Evolutionary conservation across 2,888 invertebrate species (phyloP).

Genomic region (Tipula helvola): DNA sequence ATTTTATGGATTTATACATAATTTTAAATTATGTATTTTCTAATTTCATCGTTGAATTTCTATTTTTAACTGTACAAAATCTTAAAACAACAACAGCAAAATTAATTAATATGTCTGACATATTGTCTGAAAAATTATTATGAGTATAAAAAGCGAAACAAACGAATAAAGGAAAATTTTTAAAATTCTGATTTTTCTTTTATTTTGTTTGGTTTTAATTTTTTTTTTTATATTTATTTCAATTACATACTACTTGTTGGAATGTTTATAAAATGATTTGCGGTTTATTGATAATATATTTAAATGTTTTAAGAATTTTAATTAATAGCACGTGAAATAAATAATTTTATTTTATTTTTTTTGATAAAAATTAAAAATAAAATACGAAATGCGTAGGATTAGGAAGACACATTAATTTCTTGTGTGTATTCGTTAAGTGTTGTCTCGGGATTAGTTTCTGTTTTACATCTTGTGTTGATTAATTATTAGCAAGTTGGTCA

Average conservation of each 20-base stretch:
- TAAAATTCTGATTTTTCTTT: neutral
- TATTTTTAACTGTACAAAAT: neutral
- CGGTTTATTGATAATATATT: neutral
- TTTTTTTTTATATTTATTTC: neutral
- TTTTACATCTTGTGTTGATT: neutral
- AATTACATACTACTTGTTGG: neutral
- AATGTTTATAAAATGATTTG: neutral
- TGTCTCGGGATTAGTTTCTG: neutral
- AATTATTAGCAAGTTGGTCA: neutral
- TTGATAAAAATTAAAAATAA: neutral
- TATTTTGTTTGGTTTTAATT: too few relatives aligned
- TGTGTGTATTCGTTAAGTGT: neutral
- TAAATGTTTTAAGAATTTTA: neutral
- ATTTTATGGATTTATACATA: neutral
- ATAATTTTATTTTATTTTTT: neutral
- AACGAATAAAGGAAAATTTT: neutral
- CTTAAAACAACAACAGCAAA: neutral
- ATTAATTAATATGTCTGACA: neutral
- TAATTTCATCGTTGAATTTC: neutral
- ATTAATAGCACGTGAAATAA: neutral
- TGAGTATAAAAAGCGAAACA: neutral
- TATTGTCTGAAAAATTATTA: neutral
- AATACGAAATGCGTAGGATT: neutral
- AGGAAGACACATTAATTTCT: neutral
- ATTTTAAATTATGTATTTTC: neutral